Evolutionary conservation across 2,113 vertebrate species (phyloP), one percentile per base, ranked within the genome.

Genomic region (Motacilla alba): DNA sequence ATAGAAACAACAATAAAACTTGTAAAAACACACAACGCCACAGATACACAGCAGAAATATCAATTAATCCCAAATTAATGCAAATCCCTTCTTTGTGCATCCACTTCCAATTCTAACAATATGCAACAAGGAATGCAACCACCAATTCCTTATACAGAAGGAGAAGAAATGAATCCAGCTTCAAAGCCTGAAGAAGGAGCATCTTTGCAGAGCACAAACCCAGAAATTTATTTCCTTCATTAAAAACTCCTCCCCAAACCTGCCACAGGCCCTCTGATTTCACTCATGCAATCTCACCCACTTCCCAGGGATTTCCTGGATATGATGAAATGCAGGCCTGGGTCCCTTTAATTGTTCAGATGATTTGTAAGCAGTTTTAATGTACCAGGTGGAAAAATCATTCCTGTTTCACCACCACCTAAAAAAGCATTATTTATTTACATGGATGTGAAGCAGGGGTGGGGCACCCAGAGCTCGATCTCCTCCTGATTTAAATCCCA

Each of bases 401-500:
- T 27, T n/a, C 30, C 13, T 3, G 22, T 68, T 85, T 69, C 74
- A 26, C 33, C 23, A 15, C 21, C 67, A 15, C 4, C 22, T 50
- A 7, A n/a, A 41, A 37, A 22, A 43, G 19, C 53, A 67, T 55
- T 15, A 67, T 86, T 55, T 15, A 67, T 86, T 90, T 20, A 3
- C 21, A 30, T 3, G 68, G 90, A 4, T 39, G 79, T 22, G 67
- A 52, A 81, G 63, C 6, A 83, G 83, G 78, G 84, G 76, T 2
- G 83, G 90, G 60, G 87, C 78, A 26, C 1, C 2, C 27, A 52
- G 70, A 67, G 90, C 83, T 84, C 69, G 26, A 78, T 89, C 76
- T 92, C 21, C 67, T 31, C 47, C 3, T 24, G 41, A 86, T 89
- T 90, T 64, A 75, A 96, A 89, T 78, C 96, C 92, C 83, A 67